Evolutionary conservation across 92 coral and sea anemone genomes (phyloP).

Genomic region (Nematostella vectensis): DNA sequence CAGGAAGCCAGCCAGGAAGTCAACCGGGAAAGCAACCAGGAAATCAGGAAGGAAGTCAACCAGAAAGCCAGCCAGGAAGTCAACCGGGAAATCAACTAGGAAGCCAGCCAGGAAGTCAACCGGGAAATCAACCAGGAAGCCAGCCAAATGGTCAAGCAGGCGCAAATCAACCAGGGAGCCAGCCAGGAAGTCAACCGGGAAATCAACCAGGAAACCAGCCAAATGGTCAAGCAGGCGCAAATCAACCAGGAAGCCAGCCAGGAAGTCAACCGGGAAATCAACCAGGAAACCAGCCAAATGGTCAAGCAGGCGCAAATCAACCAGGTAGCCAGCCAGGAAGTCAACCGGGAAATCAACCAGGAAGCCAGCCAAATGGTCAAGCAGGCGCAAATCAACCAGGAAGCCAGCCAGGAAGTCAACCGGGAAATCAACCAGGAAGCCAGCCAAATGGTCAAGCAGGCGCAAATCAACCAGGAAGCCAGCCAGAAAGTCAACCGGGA

Average conservation of each 20-base stretch:
- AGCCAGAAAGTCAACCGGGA: slow-evolving; percentile 7
- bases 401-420: not conserved
- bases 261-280: not conserved
- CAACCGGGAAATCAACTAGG: slow-evolving; percentile 19
- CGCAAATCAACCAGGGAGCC: slow-evolving; percentile 17
- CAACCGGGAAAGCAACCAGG: not conserved
- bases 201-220: slow-evolving; percentile 3
- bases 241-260: slow-evolving; percentile 12
- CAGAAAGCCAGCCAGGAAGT: not conserved
- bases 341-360: slow-evolving; percentile 6
- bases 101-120: slow-evolving; percentile 7
- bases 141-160: slow-evolving; percentile 16
- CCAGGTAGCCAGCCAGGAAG: slow-evolving; percentile 17
- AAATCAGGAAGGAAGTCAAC: slow-evolving; percentile 9
- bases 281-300: not conserved
- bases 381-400: slow-evolving; percentile 1
- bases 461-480: not conserved
- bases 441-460: no score
- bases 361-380: not conserved
- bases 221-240: slow-evolving; percentile 4
- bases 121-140: slow-evolving; percentile 10
- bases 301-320: slow-evolving; percentile 6
- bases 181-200: slow-evolving; percentile 17
- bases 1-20: not conserved
- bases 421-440: no score